Percentiles rank a stretch among this genome's conserved stretches.
These are phyloP conservation scores for Lacerta agilis DNA, from an alignment of 2,797 vertebrate genomes.

Conservation along the genomic window DNA sequence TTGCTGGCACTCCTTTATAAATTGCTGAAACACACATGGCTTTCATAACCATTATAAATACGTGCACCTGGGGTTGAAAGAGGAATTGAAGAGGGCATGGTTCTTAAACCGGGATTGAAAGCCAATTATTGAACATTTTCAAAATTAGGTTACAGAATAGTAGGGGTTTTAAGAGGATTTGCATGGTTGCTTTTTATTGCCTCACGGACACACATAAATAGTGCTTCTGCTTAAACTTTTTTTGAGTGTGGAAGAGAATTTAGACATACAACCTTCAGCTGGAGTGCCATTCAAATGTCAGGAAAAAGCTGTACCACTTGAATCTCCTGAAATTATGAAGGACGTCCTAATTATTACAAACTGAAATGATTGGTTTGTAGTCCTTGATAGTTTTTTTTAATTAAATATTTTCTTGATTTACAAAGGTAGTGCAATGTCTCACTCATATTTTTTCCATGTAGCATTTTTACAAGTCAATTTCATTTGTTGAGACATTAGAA, in stretches of 20 bases:
- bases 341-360: not conserved
- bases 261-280: not conserved
- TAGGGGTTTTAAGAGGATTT: not conserved
- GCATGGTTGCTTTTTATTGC: not conserved
- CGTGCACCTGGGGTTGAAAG: not conserved
- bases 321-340: not conserved
- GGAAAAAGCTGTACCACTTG: not conserved
- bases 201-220: not conserved
- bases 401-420: too few species aligned
- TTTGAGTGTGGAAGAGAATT: not conserved
- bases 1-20: not conserved
- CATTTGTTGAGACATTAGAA: too few species aligned
- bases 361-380: not conserved
- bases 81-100: not conserved
- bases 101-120: not conserved
- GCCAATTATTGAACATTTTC: not conserved
- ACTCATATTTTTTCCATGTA: too few species aligned
- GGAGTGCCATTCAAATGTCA: not conserved
- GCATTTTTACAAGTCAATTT: too few species aligned
- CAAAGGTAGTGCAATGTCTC: too few species aligned
- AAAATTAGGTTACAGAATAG: not conserved
- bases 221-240: not conserved
- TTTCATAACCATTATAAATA: not conserved
- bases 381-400: too few species aligned
- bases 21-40: not conserved